A percentile compares a stretch with the other conserved stretches of the same genome.
Evolutionary conservation across 2,113 vertebrate species (phyloP).

Genomic region (Prochilodus magdalenae): DNA sequence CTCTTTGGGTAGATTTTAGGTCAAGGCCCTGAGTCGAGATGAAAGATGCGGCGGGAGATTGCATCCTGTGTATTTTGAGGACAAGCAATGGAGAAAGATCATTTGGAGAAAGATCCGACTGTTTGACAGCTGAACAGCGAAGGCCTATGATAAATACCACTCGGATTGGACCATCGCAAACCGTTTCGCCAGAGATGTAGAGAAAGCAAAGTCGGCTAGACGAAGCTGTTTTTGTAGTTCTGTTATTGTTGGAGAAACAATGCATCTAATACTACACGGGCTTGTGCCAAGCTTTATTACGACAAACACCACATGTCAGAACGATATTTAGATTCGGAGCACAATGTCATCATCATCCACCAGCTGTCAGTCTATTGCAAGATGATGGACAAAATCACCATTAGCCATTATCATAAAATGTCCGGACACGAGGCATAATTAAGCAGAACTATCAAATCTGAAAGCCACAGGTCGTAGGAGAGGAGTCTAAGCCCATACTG

Average conservation of each 20-base stretch:
- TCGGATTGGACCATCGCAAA: neutral
- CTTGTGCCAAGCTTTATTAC: neutral
- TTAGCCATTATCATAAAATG: neutral
- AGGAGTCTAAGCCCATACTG: too few relatives aligned
- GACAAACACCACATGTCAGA: neutral
- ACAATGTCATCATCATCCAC: neutral
- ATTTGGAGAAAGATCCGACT: neutral
- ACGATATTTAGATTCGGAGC: neutral
- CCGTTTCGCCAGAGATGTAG: neutral
- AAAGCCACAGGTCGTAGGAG: neutral
- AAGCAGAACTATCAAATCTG: neutral
- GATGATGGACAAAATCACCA: neutral
- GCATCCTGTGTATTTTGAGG: slow-evolving; percentile 10
- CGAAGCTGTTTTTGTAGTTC: neutral
- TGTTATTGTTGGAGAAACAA: neutral
- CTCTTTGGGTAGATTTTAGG: slow-evolving; percentile 48
- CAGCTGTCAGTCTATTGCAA: slow-evolving; percentile 3
- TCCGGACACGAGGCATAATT: neutral
- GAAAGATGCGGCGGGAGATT: slow-evolving; percentile 25
- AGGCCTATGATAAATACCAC: neutral
- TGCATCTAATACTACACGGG: neutral
- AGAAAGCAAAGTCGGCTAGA: neutral
- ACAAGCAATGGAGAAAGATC: neutral
- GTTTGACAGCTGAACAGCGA: neutral
- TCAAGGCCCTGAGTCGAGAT: slow-evolving; percentile 19